Evolutionary conservation across 2,888 invertebrate genomes (phyloP), one percentile per base, ranked within the genome.

Genomic region (Malachius bipustulatus): DNA sequence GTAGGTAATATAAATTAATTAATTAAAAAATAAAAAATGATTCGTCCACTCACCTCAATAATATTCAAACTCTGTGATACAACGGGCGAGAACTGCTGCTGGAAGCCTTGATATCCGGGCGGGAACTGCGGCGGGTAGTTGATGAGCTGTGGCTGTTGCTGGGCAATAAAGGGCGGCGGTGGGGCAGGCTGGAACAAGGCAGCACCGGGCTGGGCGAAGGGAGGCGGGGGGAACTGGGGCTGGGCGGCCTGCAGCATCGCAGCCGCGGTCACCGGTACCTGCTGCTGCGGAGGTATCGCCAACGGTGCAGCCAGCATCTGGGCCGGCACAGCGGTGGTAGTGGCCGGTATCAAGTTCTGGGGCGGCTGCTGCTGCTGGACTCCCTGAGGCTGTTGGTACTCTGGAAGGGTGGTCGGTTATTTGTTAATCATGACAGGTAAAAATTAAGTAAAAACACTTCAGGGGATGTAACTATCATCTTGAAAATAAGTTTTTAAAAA

Each of bases 51-150:
- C 40, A 19, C 24, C 24, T 19, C 24, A 8, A 19, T 19, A 19
- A 19, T 6, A 6, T n/a, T n/a, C 6, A 19, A n/a, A 19, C 24
- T 19, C 24, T 19, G 24, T 19, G 24, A 19, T n/a, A 62, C 60
- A 52, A 61, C 61, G 16, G 59, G 51, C 49, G 52, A 59, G 41
- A 59, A 63, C 37, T 54, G 58, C 44, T 58, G 58, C 41, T 57
- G 60, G 43, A 47, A 60, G 16, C 56, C 55, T 41, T 54, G 60
- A 47, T 45, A 62, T 4, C 57, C 50, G 11, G 54, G 54, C 4
- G 50, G 45, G 39, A 51, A 59, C 37, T 54, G 49, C 13, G 57
- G 56, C 33, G 57, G 61, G 40, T 57, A 62, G 42, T 61, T 60
- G 38, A 63, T 52, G 19, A 61, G 52, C 37, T 53, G 55, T 19